Base-by-base conservation (phyloP, 2,888 invertebrate genomes). In the Luperina testacea region DNA sequence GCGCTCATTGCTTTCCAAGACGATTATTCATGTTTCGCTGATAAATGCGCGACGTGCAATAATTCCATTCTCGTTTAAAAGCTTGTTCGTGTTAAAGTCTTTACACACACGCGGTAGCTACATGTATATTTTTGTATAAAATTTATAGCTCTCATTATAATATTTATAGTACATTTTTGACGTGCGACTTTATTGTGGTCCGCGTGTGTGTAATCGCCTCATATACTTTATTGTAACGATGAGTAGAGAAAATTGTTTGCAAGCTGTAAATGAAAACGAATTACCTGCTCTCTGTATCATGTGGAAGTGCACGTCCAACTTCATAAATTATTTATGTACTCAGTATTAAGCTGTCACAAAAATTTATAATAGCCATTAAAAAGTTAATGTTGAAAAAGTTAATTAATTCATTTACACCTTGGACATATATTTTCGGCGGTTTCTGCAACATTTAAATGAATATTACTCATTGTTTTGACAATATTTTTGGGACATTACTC, bases 41-140 rank as follows among this genome's bases (percentile, higher is more conserved):
- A 96, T 96, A 95, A 95, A 96, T 96, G 95, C 93, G 91, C 94
- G 95, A 95, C 94, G 94, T 92, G 95, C 92, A 95, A 96, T 96
- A 96, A 96, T 95, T 96, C 93, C 95, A 94, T 94, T 94, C 95
- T 94, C 93, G 94, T 95, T 96, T 94, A 94, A 95, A 92, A 93
- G 93, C 92, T 93, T 93, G 94, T 93, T 92, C 92, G 89, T 92
- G 92, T 92, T 91, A 92, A 93, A 91, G 91, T 88, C 80, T 91
- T 90, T 93, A 90, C 93, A 94, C 93, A 93, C 90, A 90, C 88
- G 90, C 90, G 89, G 91, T 90, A 90, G 90, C 93, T 90, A 83
- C 87, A 76, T 90, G 89, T 91, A 91, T 91, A 91, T 92, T 92
- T 92, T 91, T 91, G 89, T 91, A 90, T 91, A 87, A 91, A 92